phyloP scores from a whole-genome alignment of 1,140 invertebrate genomes.

The Diabrotica undecimpunctata region DNA sequence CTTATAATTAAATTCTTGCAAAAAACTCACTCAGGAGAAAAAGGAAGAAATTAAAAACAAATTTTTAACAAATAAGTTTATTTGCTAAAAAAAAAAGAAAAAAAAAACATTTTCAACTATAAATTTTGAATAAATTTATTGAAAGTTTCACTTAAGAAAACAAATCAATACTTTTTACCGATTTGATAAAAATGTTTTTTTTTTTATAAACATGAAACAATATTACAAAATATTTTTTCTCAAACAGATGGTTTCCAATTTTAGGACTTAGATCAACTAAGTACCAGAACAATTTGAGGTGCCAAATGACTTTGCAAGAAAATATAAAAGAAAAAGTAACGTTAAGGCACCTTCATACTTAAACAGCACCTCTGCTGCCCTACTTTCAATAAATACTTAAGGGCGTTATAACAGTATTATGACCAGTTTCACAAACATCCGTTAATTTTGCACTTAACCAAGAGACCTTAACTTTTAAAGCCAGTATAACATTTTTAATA shows the following conservation, averaged over 20 bases:
- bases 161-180: too few relatives aligned
- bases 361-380: slow-evolving; percentile 17
- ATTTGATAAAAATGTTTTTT: too few relatives aligned
- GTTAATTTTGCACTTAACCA: slow-evolving; percentile 2
- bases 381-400: slow-evolving; percentile 13
- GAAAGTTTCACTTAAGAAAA: too few relatives aligned
- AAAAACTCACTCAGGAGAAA: too few relatives aligned
- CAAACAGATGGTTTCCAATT: slow-evolving; percentile 7
- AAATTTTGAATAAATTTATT: too few relatives aligned
- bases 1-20: too few relatives aligned
- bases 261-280: slow-evolving; percentile 17
- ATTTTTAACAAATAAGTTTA: too few relatives aligned
- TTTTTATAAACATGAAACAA: too few relatives aligned
- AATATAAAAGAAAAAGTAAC: slow-evolving; percentile 11
- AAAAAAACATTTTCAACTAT: too few relatives aligned
- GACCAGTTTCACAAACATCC: not conserved
- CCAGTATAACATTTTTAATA: not conserved
- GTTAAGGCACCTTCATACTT: slow-evolving; percentile 18
- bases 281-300: slow-evolving; percentile 17
- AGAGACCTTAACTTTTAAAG: slow-evolving; percentile 5
- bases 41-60: too few relatives aligned
- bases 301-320: slow-evolving; percentile 13
- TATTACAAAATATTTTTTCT: not conserved
- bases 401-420: slow-evolving; percentile 7
- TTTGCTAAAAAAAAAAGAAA: too few relatives aligned